Evolutionary conservation across 1,140 invertebrate genomes (phyloP).

Genomic region (Euura lappo): DNA sequence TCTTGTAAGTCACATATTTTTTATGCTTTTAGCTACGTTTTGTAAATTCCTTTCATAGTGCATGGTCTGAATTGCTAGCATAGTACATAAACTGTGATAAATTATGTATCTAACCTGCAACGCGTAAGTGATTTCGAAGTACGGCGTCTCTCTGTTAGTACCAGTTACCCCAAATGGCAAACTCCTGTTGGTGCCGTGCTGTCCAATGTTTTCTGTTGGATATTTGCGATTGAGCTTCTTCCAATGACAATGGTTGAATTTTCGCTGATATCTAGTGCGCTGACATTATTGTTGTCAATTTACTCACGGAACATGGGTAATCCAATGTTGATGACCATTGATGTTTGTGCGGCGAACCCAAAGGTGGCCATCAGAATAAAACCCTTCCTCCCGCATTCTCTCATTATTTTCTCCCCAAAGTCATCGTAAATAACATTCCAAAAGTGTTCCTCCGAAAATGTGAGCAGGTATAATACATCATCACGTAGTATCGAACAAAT

Average conservation of each 20-base stretch:
- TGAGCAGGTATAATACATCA: conserved; percentile 33
- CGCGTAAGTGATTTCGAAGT: conserved; percentile 34
- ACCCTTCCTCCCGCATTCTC: conserved; percentile 28
- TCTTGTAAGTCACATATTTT: too few relatives aligned
- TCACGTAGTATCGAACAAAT: conserved; percentile 27
- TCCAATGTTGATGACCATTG: conserved; percentile 25
- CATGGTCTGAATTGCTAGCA: too few relatives aligned
- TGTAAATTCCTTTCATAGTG: too few relatives aligned
- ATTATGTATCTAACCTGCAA: too few relatives aligned
- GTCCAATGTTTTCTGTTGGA: conserved; percentile 18
- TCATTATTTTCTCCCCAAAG: conserved; percentile 27
- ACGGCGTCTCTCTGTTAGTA: conserved; percentile 32
- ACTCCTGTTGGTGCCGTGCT: conserved; percentile 20
- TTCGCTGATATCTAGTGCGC: too few relatives aligned
- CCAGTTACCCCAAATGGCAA: conserved; percentile 35
- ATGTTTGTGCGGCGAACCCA: conserved; percentile 17
- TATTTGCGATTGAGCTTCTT: neutral
- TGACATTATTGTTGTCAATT: too few relatives aligned
- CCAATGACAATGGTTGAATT: neutral
- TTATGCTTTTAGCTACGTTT: too few relatives aligned
- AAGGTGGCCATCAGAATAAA: conserved; percentile 17
- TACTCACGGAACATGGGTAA: conserved; percentile 35
- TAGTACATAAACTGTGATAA: too few relatives aligned
- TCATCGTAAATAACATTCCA: conserved; percentile 31
- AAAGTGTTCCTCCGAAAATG: conserved; percentile 31